Evolutionary conservation across 2,797 vertebrate genomes (phyloP), one percentile per base, ranked within the genome.

Genomic region (Semotilus atromaculatus): DNA sequence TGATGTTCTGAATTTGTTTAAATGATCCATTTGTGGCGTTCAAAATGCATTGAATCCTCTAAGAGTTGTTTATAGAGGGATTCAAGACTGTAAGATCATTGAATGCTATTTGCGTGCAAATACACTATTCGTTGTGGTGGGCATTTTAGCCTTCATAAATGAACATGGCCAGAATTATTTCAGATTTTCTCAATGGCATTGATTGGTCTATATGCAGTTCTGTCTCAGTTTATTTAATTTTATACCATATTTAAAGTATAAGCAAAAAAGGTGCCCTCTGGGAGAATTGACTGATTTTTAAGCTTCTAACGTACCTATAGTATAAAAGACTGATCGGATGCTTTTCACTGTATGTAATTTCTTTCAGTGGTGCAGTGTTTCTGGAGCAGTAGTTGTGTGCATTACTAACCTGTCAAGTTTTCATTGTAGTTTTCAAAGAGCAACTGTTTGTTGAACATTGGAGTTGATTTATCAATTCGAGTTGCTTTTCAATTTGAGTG

Each of bases 141-240:
- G 81, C 81, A 83, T 82, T 82, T 82, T 26, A 53, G 34, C n/a
- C 68, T 68, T 19, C 34, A 51, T 83, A 51, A 36, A 36, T 23
- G 3, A 23, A 76, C n/a, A 68, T 74, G 70, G 48, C 62, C 58
- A 66, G 66, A 68, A 62, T 84, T 26, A 4, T 51, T 73, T 23
- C 13, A 11, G 40, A 62, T 13, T 48, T 74, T 51, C 29, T 53
- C 21, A 48, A 14, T 11, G 48, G 45, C 71, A 55, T 68, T 77
- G 13, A 43, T 70, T 31, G 18, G 53, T 43, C 14, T 68, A 43
- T 43, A 55, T 75, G 43, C 60, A 23, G 34, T 38, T 67, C n/a
- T 5, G 21, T 3, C 13, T 38, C 14, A 34, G 31, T 67, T 29
- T 67, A 19, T 66, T 76, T 31, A 21, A 40, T 68, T 77, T n/a